Conservation (phyloP, 2,888 invertebrate species). For the Pardosa pseudoannulata region DNA sequence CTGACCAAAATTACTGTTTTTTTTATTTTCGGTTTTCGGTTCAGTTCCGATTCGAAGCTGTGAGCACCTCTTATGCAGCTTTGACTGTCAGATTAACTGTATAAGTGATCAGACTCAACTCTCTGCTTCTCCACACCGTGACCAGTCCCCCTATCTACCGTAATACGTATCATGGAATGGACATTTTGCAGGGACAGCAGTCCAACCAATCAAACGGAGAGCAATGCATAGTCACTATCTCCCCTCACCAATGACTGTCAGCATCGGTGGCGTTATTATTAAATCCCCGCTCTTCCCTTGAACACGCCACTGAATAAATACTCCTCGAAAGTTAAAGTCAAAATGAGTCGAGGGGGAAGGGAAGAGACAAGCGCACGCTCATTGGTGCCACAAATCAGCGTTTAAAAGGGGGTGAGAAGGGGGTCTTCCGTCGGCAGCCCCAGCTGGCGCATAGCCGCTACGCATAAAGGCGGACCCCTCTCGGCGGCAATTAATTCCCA, state of each 20-base stretch:
- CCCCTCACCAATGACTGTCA: slow-evolving; percentile 61
- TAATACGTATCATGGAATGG: not conserved
- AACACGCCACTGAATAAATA: slow-evolving; percentile 24
- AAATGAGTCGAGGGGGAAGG: not conserved
- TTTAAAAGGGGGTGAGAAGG: slow-evolving; percentile 15
- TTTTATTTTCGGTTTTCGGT: too few relatives aligned
- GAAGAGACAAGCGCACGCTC: slow-evolving; percentile 35
- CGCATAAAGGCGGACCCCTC: slow-evolving; percentile 37
- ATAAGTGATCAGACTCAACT: too few relatives aligned
- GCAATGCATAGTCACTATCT: too few relatives aligned
- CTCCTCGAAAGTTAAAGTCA: too few relatives aligned
- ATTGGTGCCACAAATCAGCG: slow-evolving; percentile 70
- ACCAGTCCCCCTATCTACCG: not conserved
- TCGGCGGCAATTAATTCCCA: slow-evolving; percentile 65
- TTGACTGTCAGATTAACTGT: too few relatives aligned
- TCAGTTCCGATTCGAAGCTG: too few relatives aligned
- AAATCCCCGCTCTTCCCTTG: slow-evolving; percentile 68
- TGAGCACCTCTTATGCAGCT: too few relatives aligned
- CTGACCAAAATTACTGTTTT: too few relatives aligned
- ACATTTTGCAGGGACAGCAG: not conserved
- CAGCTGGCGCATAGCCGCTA: slow-evolving; percentile 47
- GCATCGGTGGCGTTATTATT: slow-evolving; percentile 63
- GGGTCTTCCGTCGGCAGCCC: not conserved
- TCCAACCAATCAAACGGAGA: slow-evolving; percentile 13
- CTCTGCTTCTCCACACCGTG: too few relatives aligned